phyloP scores from a whole-genome alignment of 2,888 invertebrate species.

The Oscheius myriophilus region DNA sequence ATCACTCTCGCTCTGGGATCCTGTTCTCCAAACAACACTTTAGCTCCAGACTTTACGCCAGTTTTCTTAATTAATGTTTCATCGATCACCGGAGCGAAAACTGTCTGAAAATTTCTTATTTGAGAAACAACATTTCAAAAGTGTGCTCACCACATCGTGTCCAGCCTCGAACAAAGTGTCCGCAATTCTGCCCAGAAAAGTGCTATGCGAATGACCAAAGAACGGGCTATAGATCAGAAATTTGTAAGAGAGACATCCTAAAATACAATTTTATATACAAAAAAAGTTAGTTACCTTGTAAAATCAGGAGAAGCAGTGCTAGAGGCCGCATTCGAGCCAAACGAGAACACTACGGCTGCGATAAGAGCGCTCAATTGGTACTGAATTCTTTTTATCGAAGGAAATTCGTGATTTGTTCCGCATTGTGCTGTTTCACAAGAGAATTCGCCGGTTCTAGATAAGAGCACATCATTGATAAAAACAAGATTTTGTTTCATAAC shows the following conservation, averaged over 20 bases:
- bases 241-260: constrained; percentile 18
- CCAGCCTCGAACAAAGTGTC: constrained; percentile 44
- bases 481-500: too few relatives aligned
- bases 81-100: not conserved
- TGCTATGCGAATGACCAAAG: constrained; percentile 41
- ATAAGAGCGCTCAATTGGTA: too few relatives aligned
- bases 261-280: not conserved
- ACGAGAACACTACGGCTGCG: too few relatives aligned
- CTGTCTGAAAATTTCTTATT: too few relatives aligned
- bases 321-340: too few relatives aligned
- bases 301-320: too few relatives aligned
- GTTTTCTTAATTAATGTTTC: not conserved
- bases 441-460: too few relatives aligned
- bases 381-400: too few relatives aligned
- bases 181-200: constrained; percentile 38
- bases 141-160: constrained; percentile 40
- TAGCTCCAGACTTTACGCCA: not conserved
- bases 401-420: too few relatives aligned
- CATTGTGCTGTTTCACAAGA: too few relatives aligned
- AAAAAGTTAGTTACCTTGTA: not conserved
- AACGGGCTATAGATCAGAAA: constrained; percentile 37
- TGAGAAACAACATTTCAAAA: too few relatives aligned
- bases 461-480: too few relatives aligned
- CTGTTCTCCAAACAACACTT: not conserved
- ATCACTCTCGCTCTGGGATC: not conserved